Percentiles rank a stretch among this genome's conserved stretches.
These are phyloP conservation scores for Adela reaumurella DNA, from an alignment of 2,888 invertebrate species.

Conservation along the genomic window DNA sequence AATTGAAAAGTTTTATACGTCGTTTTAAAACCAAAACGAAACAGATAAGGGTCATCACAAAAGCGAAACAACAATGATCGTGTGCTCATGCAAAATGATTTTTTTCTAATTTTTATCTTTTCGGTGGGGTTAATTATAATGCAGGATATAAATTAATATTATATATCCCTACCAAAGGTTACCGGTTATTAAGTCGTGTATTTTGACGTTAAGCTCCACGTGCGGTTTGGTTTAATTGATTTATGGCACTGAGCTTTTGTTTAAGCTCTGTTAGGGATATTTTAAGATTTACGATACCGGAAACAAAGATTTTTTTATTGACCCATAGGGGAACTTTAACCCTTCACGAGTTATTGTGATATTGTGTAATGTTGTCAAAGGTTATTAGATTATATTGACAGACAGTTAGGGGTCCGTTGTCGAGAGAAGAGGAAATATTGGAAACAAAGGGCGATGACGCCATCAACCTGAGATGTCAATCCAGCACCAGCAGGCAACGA, in stretches of 20 bases:
- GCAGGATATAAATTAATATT: conserved; percentile 45
- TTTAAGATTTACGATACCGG: neutral
- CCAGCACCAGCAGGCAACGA: neutral
- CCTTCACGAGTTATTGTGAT: neutral
- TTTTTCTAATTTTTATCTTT: conserved; percentile 51
- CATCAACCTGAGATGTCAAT: neutral
- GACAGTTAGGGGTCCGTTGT: neutral
- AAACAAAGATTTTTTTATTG: neutral
- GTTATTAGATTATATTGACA: neutral
- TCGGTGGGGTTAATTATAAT: conserved; percentile 56
- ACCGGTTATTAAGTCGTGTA: neutral
- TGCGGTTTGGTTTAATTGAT: neutral
- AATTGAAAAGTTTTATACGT: neutral
- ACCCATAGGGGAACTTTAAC: neutral
- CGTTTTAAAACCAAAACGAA: conserved; percentile 16
- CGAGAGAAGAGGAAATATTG: neutral
- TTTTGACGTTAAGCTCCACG: neutral
- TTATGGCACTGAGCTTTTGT: neutral
- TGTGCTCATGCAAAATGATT: conserved; percentile 55
- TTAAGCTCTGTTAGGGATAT: neutral
- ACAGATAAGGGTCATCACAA: conserved; percentile 57
- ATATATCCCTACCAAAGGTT: conserved; percentile 23
- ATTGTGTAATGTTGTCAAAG: neutral
- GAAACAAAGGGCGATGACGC: neutral
- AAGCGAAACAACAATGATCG: conserved; percentile 54